Base-by-base conservation (phyloP, 2,113 vertebrate species). In the Crypturellus undulatus region DNA sequence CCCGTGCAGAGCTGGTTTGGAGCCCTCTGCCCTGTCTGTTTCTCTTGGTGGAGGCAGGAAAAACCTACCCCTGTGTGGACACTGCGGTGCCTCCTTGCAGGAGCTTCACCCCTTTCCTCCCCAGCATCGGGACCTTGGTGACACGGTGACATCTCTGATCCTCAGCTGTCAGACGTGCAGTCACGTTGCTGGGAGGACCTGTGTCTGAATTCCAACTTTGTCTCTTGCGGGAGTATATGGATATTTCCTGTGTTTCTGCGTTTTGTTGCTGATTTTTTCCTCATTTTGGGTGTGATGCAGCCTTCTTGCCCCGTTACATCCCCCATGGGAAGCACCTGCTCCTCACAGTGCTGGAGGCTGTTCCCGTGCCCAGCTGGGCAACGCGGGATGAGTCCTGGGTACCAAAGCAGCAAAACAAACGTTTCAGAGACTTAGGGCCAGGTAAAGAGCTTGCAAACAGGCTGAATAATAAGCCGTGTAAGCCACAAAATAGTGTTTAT, bases 381-480 rank as follows among this genome's bases (percentile, higher is more conserved):
- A 19, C 42, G 28, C 10, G 6, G 40, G 8, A 14, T 45, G 24
- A 68, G 47, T 34, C 49, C 49, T 22, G 22, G 49, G 49, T 22
- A 49, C 32, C 11, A 42, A 60, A 52, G 64, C 87, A 47, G 40
- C 14, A 56, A 25, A 25, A 52, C 30, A 32, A 42, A 17, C 38
- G 45, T 45, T 64, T 65, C 28, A 7, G 38, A 1, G 2, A 19
- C 56, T 68, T 20, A 51, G 73, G 40, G n/a, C 38, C 22, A 62
- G 24, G 0, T 0, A 26, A 65, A 40, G 40, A 81, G 40, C 0
- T 3, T 2, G 1, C 71, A 52, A 85, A 34, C 68, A 80, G 58
- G 45, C 70, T 67, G 88, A 84, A 62, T 59, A 36, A 62, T 56
- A 60, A 59, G 1, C 32, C 24, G 47, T 76, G 69, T 30, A 49